Conservation (phyloP, 2,113 vertebrate species). For the Larimichthys crocea region DNA sequence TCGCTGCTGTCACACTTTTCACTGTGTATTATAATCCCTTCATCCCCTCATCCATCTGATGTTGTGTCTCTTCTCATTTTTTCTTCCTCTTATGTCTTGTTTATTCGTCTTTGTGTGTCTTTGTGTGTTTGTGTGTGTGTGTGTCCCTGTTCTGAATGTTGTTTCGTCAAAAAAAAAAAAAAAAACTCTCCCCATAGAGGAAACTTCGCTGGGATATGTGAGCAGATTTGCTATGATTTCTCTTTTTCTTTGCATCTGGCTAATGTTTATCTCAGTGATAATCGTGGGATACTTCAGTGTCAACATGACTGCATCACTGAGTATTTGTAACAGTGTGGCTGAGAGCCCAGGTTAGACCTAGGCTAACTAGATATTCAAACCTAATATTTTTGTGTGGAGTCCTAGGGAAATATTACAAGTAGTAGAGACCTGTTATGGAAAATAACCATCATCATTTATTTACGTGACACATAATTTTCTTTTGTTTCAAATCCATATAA, state of each 20-base stretch:
- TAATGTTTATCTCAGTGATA: conserved; percentile 65
- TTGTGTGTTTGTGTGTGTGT: conserved; percentile 60
- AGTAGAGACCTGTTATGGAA: conserved; percentile 53
- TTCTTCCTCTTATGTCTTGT: conserved; percentile 74
- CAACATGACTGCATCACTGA: conserved; percentile 46
- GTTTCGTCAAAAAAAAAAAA: conserved; percentile 80
- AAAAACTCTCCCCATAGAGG: conserved; percentile 89
- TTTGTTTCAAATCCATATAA: not conserved
- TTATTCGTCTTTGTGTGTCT: conserved; percentile 72
- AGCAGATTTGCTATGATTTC: conserved; percentile 86
- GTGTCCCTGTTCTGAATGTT: conserved; percentile 67
- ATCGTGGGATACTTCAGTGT: conserved; percentile 31
- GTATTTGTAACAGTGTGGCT: conserved; percentile 41
- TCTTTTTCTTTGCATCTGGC: conserved; percentile 76
- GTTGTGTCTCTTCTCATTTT: conserved; percentile 78
- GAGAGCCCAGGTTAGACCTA: conserved; percentile 22
- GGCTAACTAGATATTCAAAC: conserved; percentile 29
- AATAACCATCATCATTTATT: conserved; percentile 35
- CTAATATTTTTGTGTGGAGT: conserved; percentile 35
- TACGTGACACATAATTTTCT: not conserved
- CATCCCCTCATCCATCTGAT: conserved; percentile 73
- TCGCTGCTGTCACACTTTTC: conserved; percentile 74
- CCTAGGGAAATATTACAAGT: conserved; percentile 19
- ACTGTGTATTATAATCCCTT: conserved; percentile 62
- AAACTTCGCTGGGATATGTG: conserved; percentile 99